Conservation (phyloP, 2,888 invertebrate species). For the Lasioglossum leucozonium region DNA sequence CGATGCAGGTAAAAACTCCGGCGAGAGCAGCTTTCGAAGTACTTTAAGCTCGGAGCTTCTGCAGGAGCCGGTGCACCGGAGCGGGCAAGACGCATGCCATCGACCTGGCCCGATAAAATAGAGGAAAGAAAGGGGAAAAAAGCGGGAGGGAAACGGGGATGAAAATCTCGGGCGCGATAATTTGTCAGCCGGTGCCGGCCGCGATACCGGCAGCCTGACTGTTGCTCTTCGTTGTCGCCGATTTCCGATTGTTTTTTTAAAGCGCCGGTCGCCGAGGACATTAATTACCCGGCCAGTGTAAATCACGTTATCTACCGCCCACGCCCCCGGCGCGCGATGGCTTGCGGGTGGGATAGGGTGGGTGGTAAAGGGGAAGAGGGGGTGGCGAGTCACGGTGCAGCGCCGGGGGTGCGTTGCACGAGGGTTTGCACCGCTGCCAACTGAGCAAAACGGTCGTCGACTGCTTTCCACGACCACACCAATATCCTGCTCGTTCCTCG, state of each 20-base stretch:
- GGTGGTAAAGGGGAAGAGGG: neutral
- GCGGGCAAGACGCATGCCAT: conserved; percentile 5
- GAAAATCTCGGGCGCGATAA: conserved; percentile 65
- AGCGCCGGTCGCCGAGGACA: conserved; percentile 75
- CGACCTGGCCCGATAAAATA: conserved; percentile 18
- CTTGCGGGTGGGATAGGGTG: conserved; percentile 18
- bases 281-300: conserved; percentile 80
- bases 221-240: conserved; percentile 78
- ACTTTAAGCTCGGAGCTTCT: neutral
- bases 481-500: conserved; percentile 76
- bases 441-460: conserved; percentile 75
- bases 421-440: conserved; percentile 70
- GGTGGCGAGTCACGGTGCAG: conserved; percentile 31
- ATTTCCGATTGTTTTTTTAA: conserved; percentile 81
- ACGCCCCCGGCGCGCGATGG: conserved; percentile 58
- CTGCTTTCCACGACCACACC: conserved; percentile 77
- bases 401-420: conserved; percentile 57
- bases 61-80: neutral
- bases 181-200: conserved; percentile 72
- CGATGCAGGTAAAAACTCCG: neutral
- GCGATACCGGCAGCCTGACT: conserved; percentile 72
- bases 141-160: conserved; percentile 33
- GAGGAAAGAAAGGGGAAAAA: conserved; percentile 12
- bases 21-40: neutral
- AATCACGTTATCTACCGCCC: conserved; percentile 81